A percentile compares a stretch with the other conserved stretches of the same genome.
phyloP scores from a whole-genome alignment of 2,113 vertebrate species.

The Aldabrachelys gigantea region DNA sequence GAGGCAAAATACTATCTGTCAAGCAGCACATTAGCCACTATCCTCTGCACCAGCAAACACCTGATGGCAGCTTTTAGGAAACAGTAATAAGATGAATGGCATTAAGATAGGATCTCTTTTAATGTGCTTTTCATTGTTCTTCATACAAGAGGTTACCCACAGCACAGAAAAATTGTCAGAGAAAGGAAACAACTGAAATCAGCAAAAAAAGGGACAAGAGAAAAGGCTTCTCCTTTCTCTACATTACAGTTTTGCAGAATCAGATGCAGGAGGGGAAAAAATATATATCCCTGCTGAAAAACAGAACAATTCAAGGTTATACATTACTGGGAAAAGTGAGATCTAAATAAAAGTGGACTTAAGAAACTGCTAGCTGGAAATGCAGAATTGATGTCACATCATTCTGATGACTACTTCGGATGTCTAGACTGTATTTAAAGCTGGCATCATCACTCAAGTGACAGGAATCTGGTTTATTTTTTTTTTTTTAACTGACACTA shows the following conservation, averaged over 20 bases:
- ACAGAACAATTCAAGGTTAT: neutral
- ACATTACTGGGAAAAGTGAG: accelerated
- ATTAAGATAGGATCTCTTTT: accelerated
- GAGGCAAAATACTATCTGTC: neutral
- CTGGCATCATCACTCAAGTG: slow-evolving; percentile 6
- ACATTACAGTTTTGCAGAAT: neutral
- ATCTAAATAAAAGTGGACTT: neutral
- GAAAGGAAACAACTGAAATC: neutral
- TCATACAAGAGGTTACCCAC: neutral
- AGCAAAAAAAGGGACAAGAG: neutral
- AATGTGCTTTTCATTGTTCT: accelerated
- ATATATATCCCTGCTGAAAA: too few relatives aligned
- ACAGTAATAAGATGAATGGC: accelerated
- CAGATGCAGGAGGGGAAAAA: neutral
- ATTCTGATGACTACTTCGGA: neutral
- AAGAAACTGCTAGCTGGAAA: neutral
- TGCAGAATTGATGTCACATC: neutral
- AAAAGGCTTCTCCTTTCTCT: neutral
- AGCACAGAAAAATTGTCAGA: neutral
- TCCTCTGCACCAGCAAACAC: neutral
- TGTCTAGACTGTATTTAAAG: slow-evolving; percentile 52
- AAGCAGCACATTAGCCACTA: neutral
- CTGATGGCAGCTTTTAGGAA: neutral
- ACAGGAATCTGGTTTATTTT: neutral
- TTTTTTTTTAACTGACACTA: slow-evolving; percentile 24